Conservation (phyloP, 2,888 invertebrate genomes). For the Portevinia maculata region DNA sequence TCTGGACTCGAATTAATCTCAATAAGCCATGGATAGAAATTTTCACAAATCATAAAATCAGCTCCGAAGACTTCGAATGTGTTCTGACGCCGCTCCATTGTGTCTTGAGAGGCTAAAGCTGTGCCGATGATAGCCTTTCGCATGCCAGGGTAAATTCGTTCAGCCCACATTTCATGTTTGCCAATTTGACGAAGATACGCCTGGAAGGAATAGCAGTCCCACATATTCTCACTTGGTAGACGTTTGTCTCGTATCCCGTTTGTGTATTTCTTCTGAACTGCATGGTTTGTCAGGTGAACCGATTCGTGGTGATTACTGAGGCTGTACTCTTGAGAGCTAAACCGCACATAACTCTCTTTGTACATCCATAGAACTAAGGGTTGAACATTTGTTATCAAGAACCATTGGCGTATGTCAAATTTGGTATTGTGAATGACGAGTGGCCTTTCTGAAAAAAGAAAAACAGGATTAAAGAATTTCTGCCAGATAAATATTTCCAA, state of each 20-base stretch:
- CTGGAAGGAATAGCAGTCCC: conserved; percentile 94
- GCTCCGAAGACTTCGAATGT: conserved; percentile 97
- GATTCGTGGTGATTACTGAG: conserved; percentile 95
- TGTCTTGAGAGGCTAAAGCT: conserved; percentile 93
- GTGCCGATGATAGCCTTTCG: conserved; percentile 90
- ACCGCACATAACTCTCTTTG: conserved; percentile 95
- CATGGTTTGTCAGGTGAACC: conserved; percentile 96
- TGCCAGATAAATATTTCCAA: no score
- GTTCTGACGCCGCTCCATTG: conserved; percentile 90
- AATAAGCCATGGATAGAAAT: conserved; percentile 94
- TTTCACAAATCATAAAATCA: conserved; percentile 96
- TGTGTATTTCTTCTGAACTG: conserved; percentile 95
- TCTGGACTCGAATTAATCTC: conserved; percentile 98
- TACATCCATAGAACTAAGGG: conserved; percentile 97
- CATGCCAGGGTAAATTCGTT: conserved; percentile 94
- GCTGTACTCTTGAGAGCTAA: conserved; percentile 95
- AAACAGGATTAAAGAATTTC: neutral
- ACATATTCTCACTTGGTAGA: conserved; percentile 96
- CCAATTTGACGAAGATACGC: conserved; percentile 85
- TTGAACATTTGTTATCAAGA: conserved; percentile 94
- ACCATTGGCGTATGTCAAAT: conserved; percentile 98
- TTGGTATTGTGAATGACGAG: conserved; percentile 94
- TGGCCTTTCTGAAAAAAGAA: conserved; percentile 88
- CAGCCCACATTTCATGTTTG: conserved; percentile 90
- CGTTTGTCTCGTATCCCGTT: conserved; percentile 88